Evolutionary conservation across 1,140 invertebrate genomes (phyloP), one percentile per base, ranked within the genome.

Genomic region (Aricia agestis): DNA sequence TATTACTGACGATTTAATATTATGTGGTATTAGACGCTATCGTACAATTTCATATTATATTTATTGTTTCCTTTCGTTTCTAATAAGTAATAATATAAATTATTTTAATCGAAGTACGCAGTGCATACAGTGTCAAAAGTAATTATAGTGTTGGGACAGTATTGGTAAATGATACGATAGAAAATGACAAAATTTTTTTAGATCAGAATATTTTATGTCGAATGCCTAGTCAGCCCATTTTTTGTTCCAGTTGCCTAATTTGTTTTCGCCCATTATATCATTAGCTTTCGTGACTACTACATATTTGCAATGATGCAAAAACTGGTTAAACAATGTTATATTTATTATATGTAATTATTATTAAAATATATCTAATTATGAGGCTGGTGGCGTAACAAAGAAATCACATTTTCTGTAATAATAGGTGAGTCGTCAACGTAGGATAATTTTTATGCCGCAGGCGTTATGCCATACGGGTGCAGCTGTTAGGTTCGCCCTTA

Each of bases 61-160:
- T 63, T 63, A 63, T 63, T 63, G 59, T 63, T 63, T 63, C 59
- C 59, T 19, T 19, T 63, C 17, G 59, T 52, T 52, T 52, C 45
- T 52, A 52, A 52, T 52, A 13, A 15, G 13, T 52, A 52, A 13
- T 4, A 13, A 52, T 52, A 13, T 52, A 52, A 11, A 52, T 52
- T 13, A 52, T 52, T 52, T 52, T 13, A 52, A 52, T 52, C 45
- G 9, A 52, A 52, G 11, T 52, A 52, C 13, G 11, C 45, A 13
- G 45, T 52, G 13, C 9, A 36, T 52, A n/a, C n/a, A n/a, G 45
- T 13, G 13, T 52, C 9, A 52, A 13, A 52, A 52, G 10, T 52
- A 4, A 13, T n/a, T n/a, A n/a, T 52, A 52, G 45, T 52, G 45
- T 52, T 52, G 45, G 0, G 9, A 52, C 45, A 15, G 9, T 15